Conservation (phyloP, 2,888 invertebrate species). For the Dynastes maya region DNA sequence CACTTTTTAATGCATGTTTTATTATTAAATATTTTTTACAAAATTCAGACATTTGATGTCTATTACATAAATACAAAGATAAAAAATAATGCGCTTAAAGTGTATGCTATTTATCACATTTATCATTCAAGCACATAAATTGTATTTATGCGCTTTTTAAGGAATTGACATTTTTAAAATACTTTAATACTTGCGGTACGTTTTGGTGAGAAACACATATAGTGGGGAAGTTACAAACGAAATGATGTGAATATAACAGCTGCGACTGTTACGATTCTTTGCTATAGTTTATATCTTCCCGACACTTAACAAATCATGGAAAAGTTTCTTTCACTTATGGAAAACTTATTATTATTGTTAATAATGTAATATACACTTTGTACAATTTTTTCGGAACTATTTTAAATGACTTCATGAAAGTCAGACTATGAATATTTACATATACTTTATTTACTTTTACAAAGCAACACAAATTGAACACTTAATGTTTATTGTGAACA, state of each 20-base stretch:
- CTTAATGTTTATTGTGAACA: too few species aligned
- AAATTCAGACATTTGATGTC: slow-evolving; percentile 43
- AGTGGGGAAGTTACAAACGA: too few species aligned
- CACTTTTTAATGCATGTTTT: background rate
- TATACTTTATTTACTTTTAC: too few species aligned
- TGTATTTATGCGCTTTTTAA: slow-evolving; percentile 45
- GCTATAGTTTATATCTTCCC: too few species aligned
- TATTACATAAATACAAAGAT: slow-evolving; percentile 21
- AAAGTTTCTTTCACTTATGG: background rate
- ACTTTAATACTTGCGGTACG: slow-evolving; percentile 6
- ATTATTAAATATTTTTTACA: slow-evolving; percentile 19
- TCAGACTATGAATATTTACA: too few species aligned
- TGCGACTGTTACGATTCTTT: too few species aligned
- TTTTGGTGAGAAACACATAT: background rate
- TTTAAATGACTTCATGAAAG: slow-evolving; percentile 1
- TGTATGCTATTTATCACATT: slow-evolving; percentile 54
- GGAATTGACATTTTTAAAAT: slow-evolving; percentile 49
- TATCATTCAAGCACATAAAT: slow-evolving; percentile 53
- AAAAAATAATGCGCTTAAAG: slow-evolving; percentile 38
- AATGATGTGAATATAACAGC: too few species aligned
- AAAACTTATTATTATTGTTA: slow-evolving; percentile 2
- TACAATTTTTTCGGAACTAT: slow-evolving; percentile 7
- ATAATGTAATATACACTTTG: slow-evolving; percentile 25
- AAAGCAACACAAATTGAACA: too few species aligned
- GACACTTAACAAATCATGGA: too few species aligned